A percentile compares a stretch with the other conserved stretches of the same genome.
Evolutionary conservation across 2,888 invertebrate genomes (phyloP).

Genomic region (Thecophora atra): DNA sequence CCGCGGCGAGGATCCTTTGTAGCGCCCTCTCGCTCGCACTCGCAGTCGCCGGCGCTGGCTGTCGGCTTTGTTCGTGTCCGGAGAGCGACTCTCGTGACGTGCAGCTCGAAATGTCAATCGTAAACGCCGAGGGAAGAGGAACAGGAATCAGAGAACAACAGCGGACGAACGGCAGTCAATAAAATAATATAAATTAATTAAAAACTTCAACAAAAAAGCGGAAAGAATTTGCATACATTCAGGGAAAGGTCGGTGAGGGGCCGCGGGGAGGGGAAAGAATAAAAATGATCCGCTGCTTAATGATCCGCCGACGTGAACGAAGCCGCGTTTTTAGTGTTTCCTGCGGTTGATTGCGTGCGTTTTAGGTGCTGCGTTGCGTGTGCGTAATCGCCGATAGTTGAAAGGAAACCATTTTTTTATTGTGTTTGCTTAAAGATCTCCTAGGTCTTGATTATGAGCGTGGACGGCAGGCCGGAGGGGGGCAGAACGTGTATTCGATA

Average conservation of each 20-base stretch:
- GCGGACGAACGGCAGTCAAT: slow-evolving; percentile 48
- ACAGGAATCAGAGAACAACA: slow-evolving; percentile 15
- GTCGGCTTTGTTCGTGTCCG: slow-evolving; percentile 17
- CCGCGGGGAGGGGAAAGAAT: background rate
- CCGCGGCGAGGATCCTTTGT: slow-evolving; percentile 27
- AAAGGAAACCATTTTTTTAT: background rate
- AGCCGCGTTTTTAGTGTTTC: background rate
- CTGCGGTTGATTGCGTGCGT: slow-evolving; percentile 25
- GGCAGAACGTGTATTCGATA: too few species aligned
- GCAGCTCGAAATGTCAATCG: slow-evolving; percentile 2
- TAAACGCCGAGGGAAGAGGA: slow-evolving; percentile 8
- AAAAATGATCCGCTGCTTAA: background rate
- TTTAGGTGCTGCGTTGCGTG: slow-evolving; percentile 49
- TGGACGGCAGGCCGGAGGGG: background rate
- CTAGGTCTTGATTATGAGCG: background rate
- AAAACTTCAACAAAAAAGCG: slow-evolving; percentile 55
- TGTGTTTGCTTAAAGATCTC: background rate
- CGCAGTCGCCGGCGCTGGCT: slow-evolving; percentile 13
- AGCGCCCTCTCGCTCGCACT: background rate
- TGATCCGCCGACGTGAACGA: background rate
- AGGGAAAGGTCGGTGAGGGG: slow-evolving; percentile 14
- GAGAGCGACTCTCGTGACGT: slow-evolving; percentile 23
- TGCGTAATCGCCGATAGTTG: slow-evolving; percentile 51
- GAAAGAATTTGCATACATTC: slow-evolving; percentile 26
- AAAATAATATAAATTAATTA: slow-evolving; percentile 65